Base-by-base conservation (phyloP, 2,797 vertebrate genomes). In the Discoglossus pictus region DNA sequence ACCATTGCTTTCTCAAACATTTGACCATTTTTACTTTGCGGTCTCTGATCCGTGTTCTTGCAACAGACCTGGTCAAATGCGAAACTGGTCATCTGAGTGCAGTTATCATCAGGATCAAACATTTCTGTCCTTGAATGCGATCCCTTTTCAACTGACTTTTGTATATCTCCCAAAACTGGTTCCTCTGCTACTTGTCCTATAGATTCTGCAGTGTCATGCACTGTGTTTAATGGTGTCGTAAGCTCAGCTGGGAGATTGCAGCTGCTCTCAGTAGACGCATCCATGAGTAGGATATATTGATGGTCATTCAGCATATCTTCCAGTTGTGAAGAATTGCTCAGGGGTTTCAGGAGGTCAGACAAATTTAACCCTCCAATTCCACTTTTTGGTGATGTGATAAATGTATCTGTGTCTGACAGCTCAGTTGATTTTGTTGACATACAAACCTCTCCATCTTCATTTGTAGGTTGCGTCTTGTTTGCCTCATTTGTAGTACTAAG, bases 131-230 rank as follows among this genome's bases (percentile, higher is more conserved):
- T 74, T 36, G 36, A 42, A 70, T 25, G 64, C 10, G 66, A 20
- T 7, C 51, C 47, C 25, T 72, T 60, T 58, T 56, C 10, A 48
- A 24, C 43, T 1, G 0, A 3, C 4, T 2, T 12, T 62, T 42
- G 51, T 16, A 27, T 18, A 34, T 27, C 3, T 61, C 20, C 50
- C 6, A 7, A 7, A 5, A 12, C 10, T 7, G 35, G 25, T 42
- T 35, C 23, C 36, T 63, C 65, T 36, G 16, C 47, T 25, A 9
- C 11, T 18, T 43, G 54, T 78, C 2, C 40, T 48, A 64, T 11
- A 72, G 63, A 4, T 12, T 38, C 47, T 42, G 55, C 24, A n/a
- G 68, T 64, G 56, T 50, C 81, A 66, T 82, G 76, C 48, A 76
- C 55, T 5, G 24, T 59, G 44, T 79, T 72, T 59, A 77, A 25